Evolutionary conservation across 1,140 invertebrate species (phyloP), one percentile per base, ranked within the genome.

Genomic region (Trachymyrmex cornetzi): DNA sequence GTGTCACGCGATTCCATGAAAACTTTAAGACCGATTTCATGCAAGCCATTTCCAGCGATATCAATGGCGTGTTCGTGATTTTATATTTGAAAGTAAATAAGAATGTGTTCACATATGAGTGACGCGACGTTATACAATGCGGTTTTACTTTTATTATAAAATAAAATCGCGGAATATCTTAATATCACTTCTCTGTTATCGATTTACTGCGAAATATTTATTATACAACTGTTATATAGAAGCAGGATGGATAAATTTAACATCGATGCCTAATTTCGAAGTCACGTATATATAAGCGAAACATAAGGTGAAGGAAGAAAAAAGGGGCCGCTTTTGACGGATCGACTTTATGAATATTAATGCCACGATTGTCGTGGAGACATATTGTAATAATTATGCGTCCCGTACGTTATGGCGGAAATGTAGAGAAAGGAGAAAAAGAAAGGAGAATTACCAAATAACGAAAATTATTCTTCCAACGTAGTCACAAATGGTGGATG

Each of bases 281-380:
- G 79, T 71, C 67, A 24, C 61, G 34, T 44, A 9, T 44, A 44
- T 22, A 38, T 44, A 38, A 74, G n/a, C 27, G 22, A 38, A 24
- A 11, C 14, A 27, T 44, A 66, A 30, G 12, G n/a, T 44, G 48
- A 59, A 27, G 7, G 7, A 12, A 57, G 61, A 63, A 34, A 38
- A 12, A 57, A 38, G 44, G 34, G 72, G 81, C 50, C 79, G 57
- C 86, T 11, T 88, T 89, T 87, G 89, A 91, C 87, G 75, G 87
- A 91, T 91, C 75, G 89, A 69, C 74, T 71, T 91, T 90, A 90
- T 91, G 90, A 91, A 91, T 91, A 91, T 91, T 90, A 91, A 90
- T 90, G 74, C 57, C 59, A 50, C 57, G 19, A 22, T 63, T 22
- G 55, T 48, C 38, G 44, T 48, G 61, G 57, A 50, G 79, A 75